These are phyloP conservation scores for Portevinia maculata DNA, from an alignment of 2,888 invertebrate genomes.

Conservation along the genomic window DNA sequence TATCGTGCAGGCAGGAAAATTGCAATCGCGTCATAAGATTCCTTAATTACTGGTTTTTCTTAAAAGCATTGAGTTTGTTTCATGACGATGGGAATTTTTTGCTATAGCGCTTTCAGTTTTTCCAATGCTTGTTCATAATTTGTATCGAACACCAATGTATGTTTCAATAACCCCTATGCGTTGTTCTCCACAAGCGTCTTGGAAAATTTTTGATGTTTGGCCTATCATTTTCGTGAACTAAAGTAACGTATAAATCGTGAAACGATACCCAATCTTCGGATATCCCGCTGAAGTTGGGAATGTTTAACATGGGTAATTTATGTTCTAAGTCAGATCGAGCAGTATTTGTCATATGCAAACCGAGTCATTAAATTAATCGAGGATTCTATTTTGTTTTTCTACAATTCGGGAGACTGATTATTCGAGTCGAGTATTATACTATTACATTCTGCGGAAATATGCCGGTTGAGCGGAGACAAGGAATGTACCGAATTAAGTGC, in stretches of 20 bases:
- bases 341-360: neutral
- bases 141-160: too few relatives aligned
- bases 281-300: too few relatives aligned
- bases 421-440: constrained; percentile 12
- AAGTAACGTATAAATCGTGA: too few relatives aligned
- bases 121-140: neutral
- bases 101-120: constrained; percentile 8
- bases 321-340: neutral
- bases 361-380: neutral
- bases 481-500: neutral
- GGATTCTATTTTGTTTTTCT: constrained; percentile 6
- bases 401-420: constrained; percentile 5
- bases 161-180: neutral
- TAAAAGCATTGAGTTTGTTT: neutral
- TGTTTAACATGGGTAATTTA: neutral
- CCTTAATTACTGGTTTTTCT: neutral
- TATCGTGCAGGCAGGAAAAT: too few relatives aligned
- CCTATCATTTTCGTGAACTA: too few relatives aligned
- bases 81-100: too few relatives aligned
- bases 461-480: neutral
- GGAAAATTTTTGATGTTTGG: constrained; percentile 5
- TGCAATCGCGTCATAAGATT: too few relatives aligned
- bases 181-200: constrained; percentile 2
- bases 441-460: neutral
- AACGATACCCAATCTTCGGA: too few relatives aligned